phyloP scores from a whole-genome alignment of 1,140 invertebrate species.

The Delia radicum region DNA sequence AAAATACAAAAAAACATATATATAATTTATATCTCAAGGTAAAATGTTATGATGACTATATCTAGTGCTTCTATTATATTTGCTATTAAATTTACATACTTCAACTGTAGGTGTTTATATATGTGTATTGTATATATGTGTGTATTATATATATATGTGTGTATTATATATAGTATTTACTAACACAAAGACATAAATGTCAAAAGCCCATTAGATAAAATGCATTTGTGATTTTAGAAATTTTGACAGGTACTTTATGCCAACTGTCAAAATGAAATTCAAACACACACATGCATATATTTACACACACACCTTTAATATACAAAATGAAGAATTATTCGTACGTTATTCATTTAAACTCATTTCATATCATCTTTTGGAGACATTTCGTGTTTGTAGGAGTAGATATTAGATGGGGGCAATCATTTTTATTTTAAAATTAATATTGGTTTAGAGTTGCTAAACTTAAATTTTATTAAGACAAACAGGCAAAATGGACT shows the following conservation, averaged over 20 bases:
- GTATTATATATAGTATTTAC: not conserved
- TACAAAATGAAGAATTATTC: not conserved
- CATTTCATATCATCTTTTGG: too few relatives aligned
- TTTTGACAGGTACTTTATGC: conserved; percentile 19
- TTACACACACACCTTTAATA: too few relatives aligned
- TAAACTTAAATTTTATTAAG: too few relatives aligned
- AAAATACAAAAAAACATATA: not conserved
- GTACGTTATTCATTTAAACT: too few relatives aligned
- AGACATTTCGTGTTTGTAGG: too few relatives aligned
- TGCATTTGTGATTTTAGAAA: conserved; percentile 16
- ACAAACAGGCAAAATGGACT: too few relatives aligned
- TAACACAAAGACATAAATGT: conserved; percentile 6
- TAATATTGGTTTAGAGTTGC: too few relatives aligned
- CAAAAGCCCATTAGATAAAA: conserved; percentile 17
- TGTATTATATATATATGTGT: not conserved
- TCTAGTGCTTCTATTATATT: not conserved
- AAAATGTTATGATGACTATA: not conserved
- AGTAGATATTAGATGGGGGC: too few relatives aligned
- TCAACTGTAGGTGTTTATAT: not conserved
- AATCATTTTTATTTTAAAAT: too few relatives aligned
- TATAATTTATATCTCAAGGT: not conserved
- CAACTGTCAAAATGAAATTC: conserved; percentile 18
- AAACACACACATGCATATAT: not conserved
- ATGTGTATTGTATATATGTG: not conserved
- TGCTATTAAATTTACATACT: not conserved